These are phyloP conservation scores for Polymixis lichenea DNA, from an alignment of 2,888 invertebrate species.

Conservation along the genomic window DNA sequence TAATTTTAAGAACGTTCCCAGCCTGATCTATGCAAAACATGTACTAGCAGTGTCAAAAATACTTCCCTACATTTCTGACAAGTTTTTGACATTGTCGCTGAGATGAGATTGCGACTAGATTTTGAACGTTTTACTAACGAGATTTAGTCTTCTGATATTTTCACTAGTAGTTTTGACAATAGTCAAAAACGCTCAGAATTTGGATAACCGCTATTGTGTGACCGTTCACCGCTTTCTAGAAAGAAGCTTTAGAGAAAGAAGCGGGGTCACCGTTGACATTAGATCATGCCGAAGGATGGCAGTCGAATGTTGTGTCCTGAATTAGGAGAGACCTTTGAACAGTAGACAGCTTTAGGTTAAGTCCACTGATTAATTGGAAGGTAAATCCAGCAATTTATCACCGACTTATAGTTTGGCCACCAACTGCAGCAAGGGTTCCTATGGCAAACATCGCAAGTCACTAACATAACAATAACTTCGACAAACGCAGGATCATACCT, in stretches of 20 bases:
- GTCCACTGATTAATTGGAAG: neutral
- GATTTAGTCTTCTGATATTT: no score
- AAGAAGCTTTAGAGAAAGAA: neutral
- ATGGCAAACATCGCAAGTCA: neutral
- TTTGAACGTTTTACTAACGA: no score
- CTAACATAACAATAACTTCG: neutral
- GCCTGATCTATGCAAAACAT: no score
- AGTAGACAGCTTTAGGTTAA: no score
- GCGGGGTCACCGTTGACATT: neutral
- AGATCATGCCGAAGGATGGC: neutral
- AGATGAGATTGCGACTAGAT: no score
- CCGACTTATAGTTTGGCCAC: neutral
- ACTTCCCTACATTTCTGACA: neutral
- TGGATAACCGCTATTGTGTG: neutral
- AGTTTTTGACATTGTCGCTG: neutral
- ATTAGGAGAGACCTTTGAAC: neutral
- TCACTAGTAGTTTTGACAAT: no score
- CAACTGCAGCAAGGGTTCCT: no score
- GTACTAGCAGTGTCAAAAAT: no score
- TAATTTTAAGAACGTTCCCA: no score
- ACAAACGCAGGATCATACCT: neutral
- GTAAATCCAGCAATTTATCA: neutral
- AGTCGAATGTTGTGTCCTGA: neutral
- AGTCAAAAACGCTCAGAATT: no score
- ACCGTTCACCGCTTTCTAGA: neutral